These are phyloP conservation scores for Notospermus geniculatus DNA, from an alignment of 1,140 invertebrate genomes.

Conservation along the genomic window DNA sequence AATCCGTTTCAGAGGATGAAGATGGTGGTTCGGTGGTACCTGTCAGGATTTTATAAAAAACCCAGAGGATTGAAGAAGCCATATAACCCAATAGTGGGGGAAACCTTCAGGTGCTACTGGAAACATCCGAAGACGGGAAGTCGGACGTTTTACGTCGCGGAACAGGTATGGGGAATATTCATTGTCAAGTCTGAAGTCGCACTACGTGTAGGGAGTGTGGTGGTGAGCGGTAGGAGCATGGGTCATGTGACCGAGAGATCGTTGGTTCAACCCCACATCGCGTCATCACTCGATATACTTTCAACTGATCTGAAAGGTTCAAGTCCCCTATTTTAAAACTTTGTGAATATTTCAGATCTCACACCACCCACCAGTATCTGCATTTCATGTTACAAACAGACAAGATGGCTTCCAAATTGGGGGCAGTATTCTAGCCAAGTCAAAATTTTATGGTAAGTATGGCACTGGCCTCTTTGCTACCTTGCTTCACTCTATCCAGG, in stretches of 20 bases:
- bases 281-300: no score
- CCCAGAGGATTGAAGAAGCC: slow-evolving; percentile 90
- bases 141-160: slow-evolving; percentile 88
- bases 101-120: slow-evolving; percentile 90
- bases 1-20: slow-evolving; percentile 90
- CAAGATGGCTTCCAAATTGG: slow-evolving; percentile 90
- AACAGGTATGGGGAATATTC: slow-evolving; percentile 67
- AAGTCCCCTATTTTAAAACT: background rate
- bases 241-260: no score
- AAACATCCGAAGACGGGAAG: slow-evolving; percentile 73
- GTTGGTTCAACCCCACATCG: no score
- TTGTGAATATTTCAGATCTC: slow-evolving; percentile 66
- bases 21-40: slow-evolving; percentile 83
- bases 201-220: no score
- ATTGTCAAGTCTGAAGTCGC: no score
- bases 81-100: slow-evolving; percentile 91
- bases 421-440: slow-evolving; percentile 87
- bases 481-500: no score
- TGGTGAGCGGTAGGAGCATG: no score
- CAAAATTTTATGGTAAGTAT: slow-evolving; percentile 80
- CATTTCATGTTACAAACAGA: slow-evolving; percentile 91
- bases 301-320: no score
- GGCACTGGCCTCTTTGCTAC: no score
- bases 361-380: slow-evolving; percentile 92
- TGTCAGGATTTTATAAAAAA: slow-evolving; percentile 92